A percentile compares a stretch with the other conserved stretches of the same genome.
These are phyloP conservation scores for Aplochiton taeniatus DNA, from an alignment of 2,797 vertebrate genomes.

Conservation along the genomic window DNA sequence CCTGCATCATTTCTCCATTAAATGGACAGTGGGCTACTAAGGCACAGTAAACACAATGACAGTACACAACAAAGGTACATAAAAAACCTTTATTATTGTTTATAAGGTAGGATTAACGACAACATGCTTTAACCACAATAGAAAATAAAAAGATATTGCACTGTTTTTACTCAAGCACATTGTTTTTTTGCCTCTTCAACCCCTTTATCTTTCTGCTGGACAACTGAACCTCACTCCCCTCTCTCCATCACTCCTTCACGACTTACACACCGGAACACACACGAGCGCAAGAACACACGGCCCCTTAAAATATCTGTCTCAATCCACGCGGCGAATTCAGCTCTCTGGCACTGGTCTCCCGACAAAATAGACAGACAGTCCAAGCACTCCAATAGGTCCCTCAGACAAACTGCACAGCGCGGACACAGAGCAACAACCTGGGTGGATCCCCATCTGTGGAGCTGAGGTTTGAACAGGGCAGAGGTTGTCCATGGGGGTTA, in stretches of 20 bases:
- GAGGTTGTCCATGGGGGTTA: background rate
- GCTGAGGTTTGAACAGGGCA: background rate
- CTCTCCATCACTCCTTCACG: conserved; percentile 25
- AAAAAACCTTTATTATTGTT: conserved; percentile 81
- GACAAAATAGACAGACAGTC: background rate
- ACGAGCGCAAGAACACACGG: background rate
- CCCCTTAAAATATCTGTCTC: background rate
- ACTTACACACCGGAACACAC: conserved; percentile 23
- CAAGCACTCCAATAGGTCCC: background rate
- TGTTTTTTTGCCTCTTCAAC: conserved; percentile 24
- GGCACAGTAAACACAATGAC: conserved; percentile 11
- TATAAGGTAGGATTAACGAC: conserved; percentile 82
- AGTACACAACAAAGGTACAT: conserved; percentile 29
- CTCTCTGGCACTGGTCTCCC: background rate
- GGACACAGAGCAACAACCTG: background rate
- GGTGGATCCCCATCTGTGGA: too few relatives aligned
- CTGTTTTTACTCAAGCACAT: conserved; percentile 69
- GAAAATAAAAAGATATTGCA: conserved; percentile 90
- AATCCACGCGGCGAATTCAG: too few relatives aligned
- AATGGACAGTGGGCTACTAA: background rate
- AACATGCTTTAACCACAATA: conserved; percentile 87
- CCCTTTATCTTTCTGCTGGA: conserved; percentile 38
- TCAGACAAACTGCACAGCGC: background rate
- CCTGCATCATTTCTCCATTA: background rate
- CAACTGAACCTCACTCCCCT: conserved; percentile 16